Base-by-base conservation (phyloP, 2,113 vertebrate genomes). In the Pristiophorus japonicus region DNA sequence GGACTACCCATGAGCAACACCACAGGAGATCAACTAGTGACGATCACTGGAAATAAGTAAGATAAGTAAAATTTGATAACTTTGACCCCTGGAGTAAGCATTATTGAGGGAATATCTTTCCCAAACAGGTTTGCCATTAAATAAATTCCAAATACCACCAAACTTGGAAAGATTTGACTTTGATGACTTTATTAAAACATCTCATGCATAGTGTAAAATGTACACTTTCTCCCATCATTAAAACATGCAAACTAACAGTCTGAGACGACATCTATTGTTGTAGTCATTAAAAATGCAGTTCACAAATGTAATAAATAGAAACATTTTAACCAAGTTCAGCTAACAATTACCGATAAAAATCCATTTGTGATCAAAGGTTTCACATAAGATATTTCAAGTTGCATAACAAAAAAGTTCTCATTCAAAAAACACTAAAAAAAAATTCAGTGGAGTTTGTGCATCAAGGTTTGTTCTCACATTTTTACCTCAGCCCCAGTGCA, bases 301-400 rank as follows among this genome's bases (percentile, higher is more conserved):
- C 65, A 34, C 42, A 94, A 90, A 47, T 65, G 62, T 94, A 42
- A 94, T 94, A 94, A 94, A 94, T 94, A 94, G 93, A 94, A 94
- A 94, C 20, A 11, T 94, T 94, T 94, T 51, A 67, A 51, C 65
- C 66, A 94, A 94, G 93, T 70, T 70, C 45, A 24, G 42, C 24
- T 67, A 94, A 67, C 38, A 94, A 67, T 73, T 27, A 70, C 45
- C 67, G 66, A 30, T 51, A 94, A 70, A 94, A 94, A 70, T 94
- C 42, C 66, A 73, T 12, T 73, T 34, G 65, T 30, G 51, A 34
- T 59, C 87, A n/a, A 90, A 90, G 87, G 51, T 59, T 90, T 90
- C 87, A 90, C 51, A 59, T 51, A 59, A 30, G 24, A 88, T 59
- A 51, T 59, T 59, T 90, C 51, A 90, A 90, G 87, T 85, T 85